Conservation (phyloP, 2,888 invertebrate genomes). For the Capitulum mitella region DNA sequence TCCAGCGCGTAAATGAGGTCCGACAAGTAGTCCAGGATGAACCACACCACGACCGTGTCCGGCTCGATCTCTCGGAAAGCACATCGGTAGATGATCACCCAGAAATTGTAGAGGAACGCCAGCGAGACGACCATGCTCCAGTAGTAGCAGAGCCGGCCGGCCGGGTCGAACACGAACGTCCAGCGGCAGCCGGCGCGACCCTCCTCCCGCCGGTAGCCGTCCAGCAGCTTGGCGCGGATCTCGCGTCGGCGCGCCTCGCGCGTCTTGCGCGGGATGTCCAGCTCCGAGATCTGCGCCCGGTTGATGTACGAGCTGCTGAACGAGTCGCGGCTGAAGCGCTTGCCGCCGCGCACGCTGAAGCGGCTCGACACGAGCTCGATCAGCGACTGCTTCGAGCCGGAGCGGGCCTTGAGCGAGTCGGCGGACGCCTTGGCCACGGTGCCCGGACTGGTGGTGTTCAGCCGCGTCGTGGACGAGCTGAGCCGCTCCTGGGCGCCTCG, state of each 20-base stretch:
- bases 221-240: constrained; percentile 43
- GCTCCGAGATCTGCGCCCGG: constrained; percentile 60
- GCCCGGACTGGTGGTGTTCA: constrained; percentile 48
- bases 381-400: constrained; percentile 56
- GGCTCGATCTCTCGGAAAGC: constrained; percentile 89
- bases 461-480: constrained; percentile 50
- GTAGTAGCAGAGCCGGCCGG: constrained; percentile 90
- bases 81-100: constrained; percentile 98
- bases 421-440: constrained; percentile 34
- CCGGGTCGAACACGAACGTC: constrained; percentile 98
- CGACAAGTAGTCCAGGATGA: constrained; percentile 84
- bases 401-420: constrained; percentile 44
- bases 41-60: constrained; percentile 45
- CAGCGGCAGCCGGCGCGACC: constrained; percentile 63
- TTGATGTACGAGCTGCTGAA: constrained; percentile 61
- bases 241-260: constrained; percentile 44
- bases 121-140: constrained; percentile 96
- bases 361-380: constrained; percentile 69
- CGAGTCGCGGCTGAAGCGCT: constrained; percentile 61
- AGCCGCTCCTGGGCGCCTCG: constrained; percentile 51
- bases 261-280: constrained; percentile 61
- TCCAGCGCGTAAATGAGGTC: constrained; percentile 94
- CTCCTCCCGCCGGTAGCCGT: constrained; percentile 47
- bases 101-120: constrained; percentile 93
- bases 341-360: constrained; percentile 52